Percentiles rank a stretch among this genome's conserved stretches.
These are phyloP conservation scores for Onchidella celtica DNA, from an alignment of 2,888 invertebrate species.

Conservation along the genomic window DNA sequence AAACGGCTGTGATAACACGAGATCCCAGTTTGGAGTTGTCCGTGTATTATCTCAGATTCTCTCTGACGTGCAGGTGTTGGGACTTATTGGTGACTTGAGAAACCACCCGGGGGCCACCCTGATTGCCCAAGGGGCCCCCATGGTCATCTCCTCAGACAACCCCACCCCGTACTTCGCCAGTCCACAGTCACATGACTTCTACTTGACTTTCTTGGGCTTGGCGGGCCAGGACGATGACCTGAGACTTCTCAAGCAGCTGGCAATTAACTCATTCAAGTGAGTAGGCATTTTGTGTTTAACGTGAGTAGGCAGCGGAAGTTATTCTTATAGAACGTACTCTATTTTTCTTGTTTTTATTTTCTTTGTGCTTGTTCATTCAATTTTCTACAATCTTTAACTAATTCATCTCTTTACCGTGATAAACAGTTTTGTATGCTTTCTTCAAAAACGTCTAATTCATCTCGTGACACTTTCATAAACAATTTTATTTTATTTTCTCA, in stretches of 20 bases:
- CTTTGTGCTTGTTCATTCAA: too few species aligned
- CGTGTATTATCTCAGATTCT: too few species aligned
- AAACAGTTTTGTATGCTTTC: too few species aligned
- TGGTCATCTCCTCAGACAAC: conserved; percentile 75
- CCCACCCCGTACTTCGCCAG: conserved; percentile 71
- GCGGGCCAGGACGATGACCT: conserved; percentile 69
- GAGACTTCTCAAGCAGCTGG: conserved; percentile 71
- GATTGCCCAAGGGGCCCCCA: conserved; percentile 64
- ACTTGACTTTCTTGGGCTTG: conserved; percentile 75
- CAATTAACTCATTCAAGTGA: conserved; percentile 74
- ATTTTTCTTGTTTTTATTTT: too few species aligned
- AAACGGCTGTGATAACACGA: too few species aligned
- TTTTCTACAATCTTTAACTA: too few species aligned
- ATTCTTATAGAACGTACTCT: too few species aligned
- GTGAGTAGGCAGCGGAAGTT: neutral
- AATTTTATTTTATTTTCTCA: too few species aligned
- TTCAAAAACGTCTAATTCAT: too few species aligned
- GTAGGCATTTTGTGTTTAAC: conserved; percentile 41
- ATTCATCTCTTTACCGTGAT: too few species aligned
- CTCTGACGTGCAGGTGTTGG: conserved; percentile 73
- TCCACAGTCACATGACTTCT: conserved; percentile 75
- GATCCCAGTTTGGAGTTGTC: too few species aligned
- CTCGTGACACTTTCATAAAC: too few species aligned
- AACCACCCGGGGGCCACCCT: conserved; percentile 73
- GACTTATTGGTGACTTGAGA: conserved; percentile 70